Evolutionary conservation across 1,140 invertebrate genomes (phyloP).

Genomic region (Drosophila leontia): DNA sequence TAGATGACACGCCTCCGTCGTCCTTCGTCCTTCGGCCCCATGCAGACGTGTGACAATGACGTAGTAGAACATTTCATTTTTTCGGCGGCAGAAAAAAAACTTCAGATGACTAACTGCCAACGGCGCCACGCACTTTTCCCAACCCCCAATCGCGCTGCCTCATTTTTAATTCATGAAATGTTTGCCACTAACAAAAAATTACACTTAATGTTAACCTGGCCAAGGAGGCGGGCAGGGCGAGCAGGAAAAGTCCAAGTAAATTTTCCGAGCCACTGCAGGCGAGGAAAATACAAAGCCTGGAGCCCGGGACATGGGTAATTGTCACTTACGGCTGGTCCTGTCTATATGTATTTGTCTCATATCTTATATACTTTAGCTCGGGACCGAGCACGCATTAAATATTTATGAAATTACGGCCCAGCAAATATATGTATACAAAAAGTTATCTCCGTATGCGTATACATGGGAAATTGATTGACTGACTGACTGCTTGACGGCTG

Average conservation of each 20-base stretch:
- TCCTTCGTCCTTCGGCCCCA: constrained; percentile 8
- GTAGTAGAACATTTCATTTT: constrained; percentile 64
- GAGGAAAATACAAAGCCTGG: constrained; percentile 1
- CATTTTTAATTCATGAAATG: constrained; percentile 68
- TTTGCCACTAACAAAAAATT: constrained; percentile 67
- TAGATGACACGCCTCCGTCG: constrained; percentile 57
- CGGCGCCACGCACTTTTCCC: constrained; percentile 54
- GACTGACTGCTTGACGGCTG: constrained; percentile 52
- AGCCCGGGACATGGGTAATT: constrained; percentile 49
- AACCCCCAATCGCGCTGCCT: constrained; percentile 4
- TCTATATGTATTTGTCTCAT: constrained; percentile 41
- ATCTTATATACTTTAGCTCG: constrained; percentile 31
- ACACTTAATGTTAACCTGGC: constrained; percentile 58
- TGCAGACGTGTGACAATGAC: constrained; percentile 61
- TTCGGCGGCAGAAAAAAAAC: constrained; percentile 44
- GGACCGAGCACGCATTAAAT: constrained; percentile 40
- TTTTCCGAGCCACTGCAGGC: constrained; percentile 33
- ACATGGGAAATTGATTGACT: constrained; percentile 57
- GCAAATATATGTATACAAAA: constrained; percentile 28
- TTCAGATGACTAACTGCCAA: constrained; percentile 61
- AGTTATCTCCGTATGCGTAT: constrained; percentile 25
- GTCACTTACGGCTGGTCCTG: constrained; percentile 55
- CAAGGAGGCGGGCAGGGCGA: background rate
- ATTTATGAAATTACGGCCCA: constrained; percentile 56
- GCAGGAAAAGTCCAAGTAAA: constrained; percentile 24